Evolutionary conservation across 2,113 vertebrate species (phyloP).

Genomic region (Trinectes maculatus): DNA sequence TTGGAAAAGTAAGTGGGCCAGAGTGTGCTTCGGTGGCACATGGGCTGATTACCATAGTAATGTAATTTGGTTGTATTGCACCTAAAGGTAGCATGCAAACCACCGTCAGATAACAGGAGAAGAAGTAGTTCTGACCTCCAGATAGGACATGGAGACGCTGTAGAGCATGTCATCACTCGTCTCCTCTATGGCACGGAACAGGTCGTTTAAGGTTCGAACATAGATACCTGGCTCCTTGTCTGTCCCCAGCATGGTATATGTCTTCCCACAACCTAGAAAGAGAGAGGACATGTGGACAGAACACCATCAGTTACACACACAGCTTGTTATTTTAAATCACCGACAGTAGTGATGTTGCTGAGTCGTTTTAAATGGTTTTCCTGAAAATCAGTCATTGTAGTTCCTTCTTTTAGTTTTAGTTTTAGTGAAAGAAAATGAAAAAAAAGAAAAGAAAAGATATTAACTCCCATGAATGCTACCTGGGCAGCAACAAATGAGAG

Average conservation of each 20-base stretch:
- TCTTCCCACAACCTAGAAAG: slow-evolving; percentile 90
- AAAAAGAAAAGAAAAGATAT: not conserved
- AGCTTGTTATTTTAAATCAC: too few species aligned
- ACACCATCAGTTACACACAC: not conserved
- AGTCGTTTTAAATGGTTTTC: too few species aligned
- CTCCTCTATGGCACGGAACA: slow-evolving; percentile 91
- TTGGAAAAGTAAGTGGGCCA: too few species aligned
- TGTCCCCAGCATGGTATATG: slow-evolving; percentile 94
- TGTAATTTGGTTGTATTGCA: too few species aligned
- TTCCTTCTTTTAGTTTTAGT: too few species aligned
- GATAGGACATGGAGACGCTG: slow-evolving; percentile 92
- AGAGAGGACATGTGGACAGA: slow-evolving; percentile 2
- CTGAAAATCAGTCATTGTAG: too few species aligned
- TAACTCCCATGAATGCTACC: not conserved
- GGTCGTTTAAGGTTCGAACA: slow-evolving; percentile 87
- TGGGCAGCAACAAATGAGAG: not conserved
- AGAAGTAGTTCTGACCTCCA: slow-evolving; percentile 84
- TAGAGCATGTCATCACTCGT: slow-evolving; percentile 89
- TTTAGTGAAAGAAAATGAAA: too few species aligned
- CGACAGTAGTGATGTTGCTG: too few species aligned
- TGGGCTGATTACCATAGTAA: too few species aligned
- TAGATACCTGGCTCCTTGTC: slow-evolving; percentile 91
- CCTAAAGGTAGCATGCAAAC: too few species aligned
- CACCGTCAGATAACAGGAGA: too few species aligned
- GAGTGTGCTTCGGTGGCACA: too few species aligned